Evolutionary conservation across 1,140 invertebrate species (phyloP).

Genomic region (Delia radicum): DNA sequence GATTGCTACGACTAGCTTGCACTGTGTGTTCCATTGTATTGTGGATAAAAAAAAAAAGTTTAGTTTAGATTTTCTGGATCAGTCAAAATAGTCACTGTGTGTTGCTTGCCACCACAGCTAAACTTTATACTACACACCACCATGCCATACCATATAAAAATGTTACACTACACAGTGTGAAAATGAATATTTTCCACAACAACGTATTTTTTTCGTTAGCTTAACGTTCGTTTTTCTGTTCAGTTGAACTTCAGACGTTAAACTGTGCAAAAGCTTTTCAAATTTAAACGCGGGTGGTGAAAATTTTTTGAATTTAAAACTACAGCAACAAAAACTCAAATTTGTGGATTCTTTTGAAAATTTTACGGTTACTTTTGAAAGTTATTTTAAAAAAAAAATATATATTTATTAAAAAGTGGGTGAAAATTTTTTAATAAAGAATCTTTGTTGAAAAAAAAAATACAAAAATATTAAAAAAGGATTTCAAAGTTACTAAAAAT

Average conservation of each 20-base stretch:
- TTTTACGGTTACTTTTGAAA: background rate
- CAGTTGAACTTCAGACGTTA: constrained; percentile 32
- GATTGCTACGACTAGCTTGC: background rate
- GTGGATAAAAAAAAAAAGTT: too few species aligned
- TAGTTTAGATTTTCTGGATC: background rate
- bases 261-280: constrained; percentile 29
- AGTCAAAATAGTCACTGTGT: background rate
- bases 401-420: background rate
- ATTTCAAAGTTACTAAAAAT: background rate
- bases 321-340: background rate
- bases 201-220: constrained; percentile 1
- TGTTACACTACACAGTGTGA: constrained; percentile 19
- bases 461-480: background rate
- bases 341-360: background rate
- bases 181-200: constrained; percentile 19
- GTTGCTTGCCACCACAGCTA: background rate
- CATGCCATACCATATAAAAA: background rate
- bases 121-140: background rate
- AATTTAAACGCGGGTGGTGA: constrained; percentile 25
- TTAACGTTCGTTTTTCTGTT: constrained; percentile 9
- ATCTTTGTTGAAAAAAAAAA: background rate
- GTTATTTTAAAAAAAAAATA: background rate
- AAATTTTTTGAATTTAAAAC: too few species aligned
- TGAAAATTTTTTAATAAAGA: background rate
- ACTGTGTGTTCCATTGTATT: background rate